Conservation (phyloP, 2,888 invertebrate species). For the Drosophila emarginata region DNA sequence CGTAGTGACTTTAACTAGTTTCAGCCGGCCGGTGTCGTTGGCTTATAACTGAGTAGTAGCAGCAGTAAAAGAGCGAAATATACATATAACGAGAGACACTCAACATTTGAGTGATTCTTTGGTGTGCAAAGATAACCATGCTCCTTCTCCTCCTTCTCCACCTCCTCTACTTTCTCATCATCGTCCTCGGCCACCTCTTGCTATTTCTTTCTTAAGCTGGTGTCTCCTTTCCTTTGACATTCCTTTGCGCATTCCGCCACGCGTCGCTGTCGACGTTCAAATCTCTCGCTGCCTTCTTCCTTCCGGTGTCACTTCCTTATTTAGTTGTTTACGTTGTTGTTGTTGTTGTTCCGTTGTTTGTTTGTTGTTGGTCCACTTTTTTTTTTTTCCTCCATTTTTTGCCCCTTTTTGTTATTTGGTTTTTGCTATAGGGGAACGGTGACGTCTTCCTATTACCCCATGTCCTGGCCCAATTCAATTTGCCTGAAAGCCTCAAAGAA, state of each 20-base stretch:
- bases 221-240: conserved; percentile 41
- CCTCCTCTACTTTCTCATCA: neutral
- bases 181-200: neutral
- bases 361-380: conserved; percentile 17
- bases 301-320: conserved; percentile 78
- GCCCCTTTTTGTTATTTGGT: no score
- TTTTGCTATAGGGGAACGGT: neutral
- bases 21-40: conserved; percentile 75
- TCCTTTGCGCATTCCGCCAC: conserved; percentile 69
- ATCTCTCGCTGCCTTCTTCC: conserved; percentile 53
- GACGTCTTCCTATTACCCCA: conserved; percentile 33
- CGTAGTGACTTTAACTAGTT: conserved; percentile 62
- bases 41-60: conserved; percentile 39
- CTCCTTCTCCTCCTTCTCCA: neutral
- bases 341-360: conserved; percentile 25
- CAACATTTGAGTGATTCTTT: conserved; percentile 45
- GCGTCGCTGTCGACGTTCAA: conserved; percentile 41
- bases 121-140: neutral
- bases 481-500: conserved; percentile 54
- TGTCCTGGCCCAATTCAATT: conserved; percentile 66
- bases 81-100: conserved; percentile 31
- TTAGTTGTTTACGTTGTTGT: conserved; percentile 73
- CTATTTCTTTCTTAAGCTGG: neutral
- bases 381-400: neutral
- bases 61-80: conserved; percentile 11